Evolutionary conservation across 1,140 invertebrate species (phyloP), one percentile per base, ranked within the genome.

Genomic region (Drosophila nebulosa): DNA sequence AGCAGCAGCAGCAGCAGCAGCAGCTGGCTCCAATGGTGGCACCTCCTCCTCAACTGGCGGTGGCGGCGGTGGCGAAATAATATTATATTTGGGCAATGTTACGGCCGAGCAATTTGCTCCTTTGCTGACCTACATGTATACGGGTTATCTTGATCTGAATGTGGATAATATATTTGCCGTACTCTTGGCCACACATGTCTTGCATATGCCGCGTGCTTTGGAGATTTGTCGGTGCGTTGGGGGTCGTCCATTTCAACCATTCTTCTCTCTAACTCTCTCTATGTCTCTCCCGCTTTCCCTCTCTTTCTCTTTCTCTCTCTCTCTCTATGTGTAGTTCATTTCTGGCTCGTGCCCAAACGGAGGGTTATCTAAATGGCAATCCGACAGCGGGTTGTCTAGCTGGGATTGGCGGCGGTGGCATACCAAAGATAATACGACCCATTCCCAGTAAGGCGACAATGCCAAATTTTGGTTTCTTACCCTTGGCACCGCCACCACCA

Each of bases 41-140:
- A 60, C 67, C 90, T 56, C 92, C 90, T 30, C 53, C 2, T 22
- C 39, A 0, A 7, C 24, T 32, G 0, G 2, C 14, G 39, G 39
- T 3, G 61, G 92, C 78, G 70, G 2, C 3, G 39, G 39, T 7
- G 61, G 92, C 78, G 71, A 92, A 85, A 63, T 91, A 80, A 14
- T 93, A 73, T 91, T 94, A 7, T 89, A 91, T 46, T 91, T 94
- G 27, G 93, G 94, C 22, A 94, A 94, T 77, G 92, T 95, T 0
- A 93, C 92, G 1, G 93, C 95, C 1, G 95, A 95, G 65, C 94
- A 95, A 46, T 96, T 96, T 78, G 94, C 94, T 1, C 94, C 95
- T 0, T 81, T 96, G 1, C 91, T 96, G 1, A 94, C 95, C 7
- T 96, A 95, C 89, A 96, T 96, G 95, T 96, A 96, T 91, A 96